A percentile compares a stretch with the other conserved stretches of the same genome.
These are phyloP conservation scores for Ophioderma brevispina DNA, from an alignment of 35 echinoderm and acorn worm genomes.

Conservation along the genomic window DNA sequence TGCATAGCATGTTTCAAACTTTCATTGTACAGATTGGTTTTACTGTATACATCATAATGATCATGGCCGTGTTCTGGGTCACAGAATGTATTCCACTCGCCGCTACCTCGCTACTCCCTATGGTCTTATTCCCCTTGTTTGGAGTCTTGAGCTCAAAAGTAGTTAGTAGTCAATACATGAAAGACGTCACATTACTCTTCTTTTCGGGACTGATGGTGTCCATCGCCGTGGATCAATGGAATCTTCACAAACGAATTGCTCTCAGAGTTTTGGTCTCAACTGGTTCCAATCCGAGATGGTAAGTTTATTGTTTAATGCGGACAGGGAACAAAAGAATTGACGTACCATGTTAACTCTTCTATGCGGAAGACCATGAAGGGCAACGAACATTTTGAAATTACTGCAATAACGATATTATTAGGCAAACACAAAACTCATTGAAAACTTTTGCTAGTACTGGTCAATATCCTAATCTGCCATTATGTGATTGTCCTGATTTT, in stretches of 20 bases:
- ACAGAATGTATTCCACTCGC: constrained; percentile 82
- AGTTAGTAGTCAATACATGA: constrained; percentile 79
- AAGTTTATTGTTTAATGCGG: no score
- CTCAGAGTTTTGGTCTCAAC: constrained; percentile 71
- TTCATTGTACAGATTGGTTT: constrained; percentile 63
- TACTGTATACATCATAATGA: constrained; percentile 72
- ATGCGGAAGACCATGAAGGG: no score
- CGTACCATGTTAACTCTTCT: no score
- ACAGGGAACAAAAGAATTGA: no score
- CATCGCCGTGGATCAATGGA: constrained; percentile 80
- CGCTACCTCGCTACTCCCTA: constrained; percentile 80
- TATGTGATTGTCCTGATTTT: no score
- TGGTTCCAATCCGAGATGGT: constrained; percentile 88
- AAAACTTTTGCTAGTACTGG: no score
- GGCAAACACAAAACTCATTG: no score
- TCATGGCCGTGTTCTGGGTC: constrained; percentile 89
- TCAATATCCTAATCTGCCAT: no score
- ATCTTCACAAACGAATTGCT: constrained; percentile 89
- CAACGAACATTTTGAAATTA: no score
- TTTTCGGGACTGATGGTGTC: constrained; percentile 86
- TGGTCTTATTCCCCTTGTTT: constrained; percentile 85
- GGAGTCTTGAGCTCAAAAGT: constrained; percentile 64
- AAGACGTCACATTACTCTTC: constrained; percentile 82
- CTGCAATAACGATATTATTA: no score
- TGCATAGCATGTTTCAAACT: no score